Percentiles rank a stretch among this genome's conserved stretches.
Evolutionary conservation across 2,888 invertebrate genomes (phyloP).

Genomic region (Apeira syringaria): DNA sequence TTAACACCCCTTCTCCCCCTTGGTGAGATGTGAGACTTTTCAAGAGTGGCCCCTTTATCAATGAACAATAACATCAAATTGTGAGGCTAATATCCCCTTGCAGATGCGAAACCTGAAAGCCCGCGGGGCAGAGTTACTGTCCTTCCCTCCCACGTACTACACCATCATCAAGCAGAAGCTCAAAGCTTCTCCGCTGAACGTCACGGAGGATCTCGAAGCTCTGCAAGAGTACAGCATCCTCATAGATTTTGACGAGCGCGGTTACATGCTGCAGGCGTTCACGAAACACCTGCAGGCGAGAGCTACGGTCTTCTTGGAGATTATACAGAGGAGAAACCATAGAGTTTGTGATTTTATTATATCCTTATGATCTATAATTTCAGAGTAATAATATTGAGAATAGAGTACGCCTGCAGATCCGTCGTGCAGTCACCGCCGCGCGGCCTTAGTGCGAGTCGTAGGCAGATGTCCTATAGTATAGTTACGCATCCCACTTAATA

Average conservation of each 20-base stretch:
- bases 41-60: no score
- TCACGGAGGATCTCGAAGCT: constrained; percentile 89
- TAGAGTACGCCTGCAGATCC: no score
- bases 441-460: no score
- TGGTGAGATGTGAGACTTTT: no score
- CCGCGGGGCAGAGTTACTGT: constrained; percentile 94
- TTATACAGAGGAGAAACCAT: constrained; percentile 97
- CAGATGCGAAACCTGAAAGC: constrained; percentile 88
- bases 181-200: constrained; percentile 86
- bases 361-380: no score
- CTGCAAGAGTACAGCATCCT: constrained; percentile 94
- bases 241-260: constrained; percentile 98
- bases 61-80: no score
- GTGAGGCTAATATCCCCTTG: no score
- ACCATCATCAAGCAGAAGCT: constrained; percentile 90
- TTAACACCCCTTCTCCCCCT: no score
- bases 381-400: no score
- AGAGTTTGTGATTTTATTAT: constrained; percentile 90
- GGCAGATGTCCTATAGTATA: no score
- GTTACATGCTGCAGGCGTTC: constrained; percentile 98
- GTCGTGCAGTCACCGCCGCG: no score
- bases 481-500: no score
- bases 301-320: constrained; percentile 97
- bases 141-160: constrained; percentile 95
- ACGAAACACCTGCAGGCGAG: constrained; percentile 97